These are phyloP conservation scores for Priocnemis perturbator DNA, from an alignment of 2,888 invertebrate species.

Conservation along the genomic window DNA sequence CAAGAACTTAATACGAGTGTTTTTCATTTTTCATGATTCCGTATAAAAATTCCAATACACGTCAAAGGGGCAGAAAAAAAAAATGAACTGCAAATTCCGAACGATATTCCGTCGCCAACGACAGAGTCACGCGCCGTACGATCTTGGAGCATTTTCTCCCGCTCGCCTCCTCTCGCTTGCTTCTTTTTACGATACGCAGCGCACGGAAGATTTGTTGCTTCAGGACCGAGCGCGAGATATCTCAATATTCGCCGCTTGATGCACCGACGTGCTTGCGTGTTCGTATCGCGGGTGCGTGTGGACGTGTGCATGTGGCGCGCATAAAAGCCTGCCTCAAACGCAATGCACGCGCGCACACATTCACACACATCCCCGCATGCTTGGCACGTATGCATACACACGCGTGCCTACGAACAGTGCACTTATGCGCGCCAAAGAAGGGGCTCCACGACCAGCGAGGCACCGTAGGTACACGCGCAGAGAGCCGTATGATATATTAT, in stretches of 20 bases:
- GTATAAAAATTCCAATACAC: too few species aligned
- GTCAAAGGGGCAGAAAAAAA: too few species aligned
- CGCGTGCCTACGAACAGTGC: background rate
- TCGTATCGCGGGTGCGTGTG: conserved; percentile 1
- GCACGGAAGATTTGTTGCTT: conserved; percentile 22
- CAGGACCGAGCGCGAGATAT: conserved; percentile 43
- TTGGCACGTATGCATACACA: too few species aligned
- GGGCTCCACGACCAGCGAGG: conserved; percentile 32
- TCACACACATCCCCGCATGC: too few species aligned
- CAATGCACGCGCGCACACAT: background rate
- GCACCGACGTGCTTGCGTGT: conserved; percentile 20
- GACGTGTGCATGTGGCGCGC: background rate
- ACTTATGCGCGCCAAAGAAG: conserved; percentile 32
- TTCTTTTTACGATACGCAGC: conserved; percentile 27
- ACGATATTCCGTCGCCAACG: too few species aligned
- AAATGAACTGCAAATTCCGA: conserved; percentile 17
- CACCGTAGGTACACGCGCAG: conserved; percentile 39
- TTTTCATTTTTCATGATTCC: too few species aligned
- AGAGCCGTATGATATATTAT: conserved; percentile 64
- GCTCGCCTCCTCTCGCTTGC: conserved; percentile 6
- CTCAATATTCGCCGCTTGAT: conserved; percentile 56
- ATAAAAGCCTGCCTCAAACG: conserved; percentile 15
- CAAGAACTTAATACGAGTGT: too few species aligned
- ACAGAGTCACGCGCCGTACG: conserved; percentile 11
- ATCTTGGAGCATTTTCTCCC: conserved; percentile 6